A percentile compares a stretch with the other conserved stretches of the same genome.
These are phyloP conservation scores for Eupeodes corollae DNA, from an alignment of 1,140 invertebrate species.

Conservation along the genomic window DNA sequence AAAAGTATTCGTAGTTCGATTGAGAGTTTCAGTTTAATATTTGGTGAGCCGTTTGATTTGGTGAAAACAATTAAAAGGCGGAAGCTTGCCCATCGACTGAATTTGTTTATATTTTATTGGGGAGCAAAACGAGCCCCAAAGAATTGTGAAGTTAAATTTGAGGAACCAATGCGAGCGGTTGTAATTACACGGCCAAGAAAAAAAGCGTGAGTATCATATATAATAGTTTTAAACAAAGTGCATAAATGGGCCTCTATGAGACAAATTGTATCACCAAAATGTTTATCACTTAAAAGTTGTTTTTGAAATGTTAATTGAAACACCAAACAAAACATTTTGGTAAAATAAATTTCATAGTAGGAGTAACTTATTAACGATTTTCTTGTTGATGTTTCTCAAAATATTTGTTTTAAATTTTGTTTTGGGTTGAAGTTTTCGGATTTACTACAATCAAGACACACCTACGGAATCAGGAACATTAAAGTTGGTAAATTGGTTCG, in stretches of 20 bases:
- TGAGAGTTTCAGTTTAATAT: constrained; percentile 31
- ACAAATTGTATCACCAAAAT: no score
- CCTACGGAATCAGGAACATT: constrained; percentile 42
- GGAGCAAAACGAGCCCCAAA: constrained; percentile 21
- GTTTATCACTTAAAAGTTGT: no score
- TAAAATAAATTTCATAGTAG: not conserved
- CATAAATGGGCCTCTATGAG: no score
- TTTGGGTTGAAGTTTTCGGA: constrained; percentile 41
- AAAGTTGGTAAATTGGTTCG: constrained; percentile 56
- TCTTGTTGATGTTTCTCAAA: no score
- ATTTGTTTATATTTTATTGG: constrained; percentile 34
- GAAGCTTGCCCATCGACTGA: constrained; percentile 27
- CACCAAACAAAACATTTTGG: not conserved
- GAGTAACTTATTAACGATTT: constrained; percentile 2
- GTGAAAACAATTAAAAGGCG: constrained; percentile 15
- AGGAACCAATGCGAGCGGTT: constrained; percentile 28
- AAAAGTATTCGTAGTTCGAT: constrained; percentile 21
- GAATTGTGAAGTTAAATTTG: constrained; percentile 9
- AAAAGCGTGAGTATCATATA: constrained; percentile 16
- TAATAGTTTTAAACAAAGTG: no score
- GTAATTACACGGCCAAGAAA: constrained; percentile 26
- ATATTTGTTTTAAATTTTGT: not conserved
- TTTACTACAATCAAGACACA: constrained; percentile 56
- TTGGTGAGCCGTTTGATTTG: constrained; percentile 20
- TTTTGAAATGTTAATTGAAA: not conserved